These are phyloP conservation scores for Clostera curtula DNA, from an alignment of 2,888 invertebrate genomes.

Conservation along the genomic window DNA sequence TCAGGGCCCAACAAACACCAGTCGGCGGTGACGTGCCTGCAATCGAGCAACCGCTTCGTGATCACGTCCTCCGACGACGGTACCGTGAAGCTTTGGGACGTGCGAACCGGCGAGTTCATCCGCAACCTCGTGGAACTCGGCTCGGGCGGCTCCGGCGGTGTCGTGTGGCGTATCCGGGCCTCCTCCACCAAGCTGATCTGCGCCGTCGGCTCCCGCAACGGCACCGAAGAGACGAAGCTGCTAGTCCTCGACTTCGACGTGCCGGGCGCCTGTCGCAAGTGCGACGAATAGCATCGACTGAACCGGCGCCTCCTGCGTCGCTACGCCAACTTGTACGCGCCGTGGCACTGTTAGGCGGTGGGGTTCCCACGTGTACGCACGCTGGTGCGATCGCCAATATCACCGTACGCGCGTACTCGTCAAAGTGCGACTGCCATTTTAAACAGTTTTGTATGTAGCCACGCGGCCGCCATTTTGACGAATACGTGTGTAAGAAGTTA, in stretches of 20 bases:
- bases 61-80: slow-evolving; percentile 99
- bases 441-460: no score
- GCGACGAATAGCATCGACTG: slow-evolving; percentile 69
- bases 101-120: slow-evolving; percentile 96
- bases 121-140: slow-evolving; percentile 95
- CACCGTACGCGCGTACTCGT: no score
- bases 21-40: slow-evolving; percentile 98
- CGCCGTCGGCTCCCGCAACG: slow-evolving; percentile 98
- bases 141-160: slow-evolving; percentile 97
- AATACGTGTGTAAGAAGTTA: no score
- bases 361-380: neutral
- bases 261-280: slow-evolving; percentile 79
- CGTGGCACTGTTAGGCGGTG: slow-evolving; percentile 50
- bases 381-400: no score
- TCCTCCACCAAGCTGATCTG: slow-evolving; percentile 98
- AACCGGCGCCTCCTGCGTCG: slow-evolving; percentile 65
- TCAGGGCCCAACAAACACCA: slow-evolving; percentile 96
- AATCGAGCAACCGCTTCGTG: slow-evolving; percentile 97
- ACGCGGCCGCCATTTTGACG: no score
- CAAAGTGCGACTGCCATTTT: no score
- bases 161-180: slow-evolving; percentile 97
- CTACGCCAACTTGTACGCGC: slow-evolving; percentile 61
- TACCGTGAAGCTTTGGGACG: slow-evolving; percentile 99
- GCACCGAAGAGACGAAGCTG: slow-evolving; percentile 98
- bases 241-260: slow-evolving; percentile 98